phyloP scores from a whole-genome alignment of 2,888 invertebrate genomes.

The Stratiomys singularior region DNA sequence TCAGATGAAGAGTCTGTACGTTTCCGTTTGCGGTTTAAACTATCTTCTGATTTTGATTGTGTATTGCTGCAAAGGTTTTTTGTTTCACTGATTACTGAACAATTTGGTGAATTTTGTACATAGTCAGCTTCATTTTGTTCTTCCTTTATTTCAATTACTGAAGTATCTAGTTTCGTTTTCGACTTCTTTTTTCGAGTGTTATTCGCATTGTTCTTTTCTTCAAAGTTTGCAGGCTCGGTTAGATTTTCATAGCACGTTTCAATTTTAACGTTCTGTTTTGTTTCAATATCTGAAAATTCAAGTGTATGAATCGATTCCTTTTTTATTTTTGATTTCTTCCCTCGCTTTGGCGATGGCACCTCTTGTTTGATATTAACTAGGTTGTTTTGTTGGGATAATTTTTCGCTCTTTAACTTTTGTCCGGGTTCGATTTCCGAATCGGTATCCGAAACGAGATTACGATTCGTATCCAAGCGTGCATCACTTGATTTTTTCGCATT shows the following conservation, averaged over 20 bases:
- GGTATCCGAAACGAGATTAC: too few species aligned
- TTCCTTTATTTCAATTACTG: too few species aligned
- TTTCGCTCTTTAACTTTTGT: constrained; percentile 3
- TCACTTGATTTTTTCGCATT: not conserved
- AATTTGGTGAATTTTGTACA: not conserved
- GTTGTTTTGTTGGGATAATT: not conserved
- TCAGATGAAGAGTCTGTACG: not conserved
- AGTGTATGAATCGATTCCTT: not conserved
- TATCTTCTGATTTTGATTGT: too few species aligned
- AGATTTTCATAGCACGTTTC: not conserved
- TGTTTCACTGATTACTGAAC: too few species aligned
- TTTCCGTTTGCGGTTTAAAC: not conserved
- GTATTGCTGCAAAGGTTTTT: too few species aligned
- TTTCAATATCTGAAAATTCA: constrained; percentile 9
- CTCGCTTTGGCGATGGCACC: not conserved
- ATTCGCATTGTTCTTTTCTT: not conserved
- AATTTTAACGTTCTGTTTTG: not conserved
- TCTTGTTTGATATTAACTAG: not conserved
- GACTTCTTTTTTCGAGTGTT: not conserved
- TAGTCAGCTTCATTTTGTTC: not conserved
- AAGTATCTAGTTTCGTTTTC: not conserved
- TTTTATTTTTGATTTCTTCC: not conserved
- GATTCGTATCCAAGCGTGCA: too few species aligned
- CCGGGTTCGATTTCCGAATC: too few species aligned
- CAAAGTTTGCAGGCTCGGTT: not conserved